Evolutionary conservation across 2,797 vertebrate genomes (phyloP).

Genomic region (Halcyon leucocephala): DNA sequence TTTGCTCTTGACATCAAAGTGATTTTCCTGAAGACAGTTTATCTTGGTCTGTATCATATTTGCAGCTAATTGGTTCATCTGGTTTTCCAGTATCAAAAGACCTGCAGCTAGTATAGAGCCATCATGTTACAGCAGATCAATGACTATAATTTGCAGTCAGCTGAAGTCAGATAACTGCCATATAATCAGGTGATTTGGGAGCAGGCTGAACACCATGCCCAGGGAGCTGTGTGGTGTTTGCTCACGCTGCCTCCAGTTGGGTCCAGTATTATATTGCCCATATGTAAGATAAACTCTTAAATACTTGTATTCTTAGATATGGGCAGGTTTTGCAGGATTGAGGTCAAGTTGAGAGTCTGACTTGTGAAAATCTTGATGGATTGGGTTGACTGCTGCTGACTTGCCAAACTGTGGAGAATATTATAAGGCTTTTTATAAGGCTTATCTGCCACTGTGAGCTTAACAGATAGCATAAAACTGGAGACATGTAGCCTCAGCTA

Average conservation of each 20-base stretch:
- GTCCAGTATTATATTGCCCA: neutral
- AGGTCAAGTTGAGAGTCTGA: neutral
- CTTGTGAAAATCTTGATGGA: neutral
- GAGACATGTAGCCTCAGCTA: neutral
- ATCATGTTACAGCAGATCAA: neutral
- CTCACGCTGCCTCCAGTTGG: neutral
- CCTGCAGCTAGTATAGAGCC: neutral
- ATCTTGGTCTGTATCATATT: neutral
- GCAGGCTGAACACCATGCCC: neutral
- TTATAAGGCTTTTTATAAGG: neutral
- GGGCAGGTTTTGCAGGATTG: neutral
- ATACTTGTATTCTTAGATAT: neutral
- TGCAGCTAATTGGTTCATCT: neutral
- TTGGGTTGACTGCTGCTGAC: neutral
- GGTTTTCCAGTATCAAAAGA: neutral
- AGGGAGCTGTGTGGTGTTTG: neutral
- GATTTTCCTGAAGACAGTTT: neutral
- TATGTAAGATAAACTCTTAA: neutral
- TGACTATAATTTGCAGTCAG: neutral
- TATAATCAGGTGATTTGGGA: neutral
- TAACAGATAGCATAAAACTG: neutral
- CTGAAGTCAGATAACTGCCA: neutral
- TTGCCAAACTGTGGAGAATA: neutral
- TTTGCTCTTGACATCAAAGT: neutral
- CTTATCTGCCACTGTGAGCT: neutral